phyloP scores from a whole-genome alignment of 2,797 vertebrate genomes.

The Sebastes taczanowskii region DNA sequence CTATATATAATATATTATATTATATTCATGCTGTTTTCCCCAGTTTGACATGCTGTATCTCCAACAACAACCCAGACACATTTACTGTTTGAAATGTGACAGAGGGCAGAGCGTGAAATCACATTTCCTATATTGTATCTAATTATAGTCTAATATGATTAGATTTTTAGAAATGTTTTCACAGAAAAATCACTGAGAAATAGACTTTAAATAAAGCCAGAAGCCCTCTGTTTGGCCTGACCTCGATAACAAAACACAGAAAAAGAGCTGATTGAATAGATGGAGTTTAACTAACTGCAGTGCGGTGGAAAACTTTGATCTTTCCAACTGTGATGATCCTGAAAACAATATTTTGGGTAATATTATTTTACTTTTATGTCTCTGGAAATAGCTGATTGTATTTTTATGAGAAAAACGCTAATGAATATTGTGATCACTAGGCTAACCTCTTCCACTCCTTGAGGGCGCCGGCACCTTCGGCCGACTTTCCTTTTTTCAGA shows the following conservation, averaged over 20 bases:
- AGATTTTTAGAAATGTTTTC: not conserved
- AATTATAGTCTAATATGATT: slow-evolving; percentile 10
- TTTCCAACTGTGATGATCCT: slow-evolving; percentile 3
- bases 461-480: no score
- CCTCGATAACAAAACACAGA: slow-evolving; percentile 15
- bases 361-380: slow-evolving; percentile 8
- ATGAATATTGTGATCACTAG: not conserved
- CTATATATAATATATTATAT: not conserved
- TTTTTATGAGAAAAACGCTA: slow-evolving; percentile 13
- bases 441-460: no score
- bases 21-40: not conserved
- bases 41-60: not conserved
- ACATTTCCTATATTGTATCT: not conserved
- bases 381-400: not conserved
- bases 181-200: not conserved
- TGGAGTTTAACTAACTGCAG: slow-evolving; percentile 13
- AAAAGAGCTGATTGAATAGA: slow-evolving; percentile 19
- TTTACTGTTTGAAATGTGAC: not conserved
- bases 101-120: not conserved
- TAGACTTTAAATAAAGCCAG: slow-evolving; percentile 18
- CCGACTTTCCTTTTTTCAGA: no score
- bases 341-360: slow-evolving; percentile 18
- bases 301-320: slow-evolving; percentile 31
- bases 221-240: slow-evolving; percentile 24
- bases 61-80: not conserved